Percentiles rank a stretch among this genome's conserved stretches.
These are phyloP conservation scores for Procavia capensis DNA, from an alignment of 2,113 vertebrate species.

Conservation along the genomic window DNA sequence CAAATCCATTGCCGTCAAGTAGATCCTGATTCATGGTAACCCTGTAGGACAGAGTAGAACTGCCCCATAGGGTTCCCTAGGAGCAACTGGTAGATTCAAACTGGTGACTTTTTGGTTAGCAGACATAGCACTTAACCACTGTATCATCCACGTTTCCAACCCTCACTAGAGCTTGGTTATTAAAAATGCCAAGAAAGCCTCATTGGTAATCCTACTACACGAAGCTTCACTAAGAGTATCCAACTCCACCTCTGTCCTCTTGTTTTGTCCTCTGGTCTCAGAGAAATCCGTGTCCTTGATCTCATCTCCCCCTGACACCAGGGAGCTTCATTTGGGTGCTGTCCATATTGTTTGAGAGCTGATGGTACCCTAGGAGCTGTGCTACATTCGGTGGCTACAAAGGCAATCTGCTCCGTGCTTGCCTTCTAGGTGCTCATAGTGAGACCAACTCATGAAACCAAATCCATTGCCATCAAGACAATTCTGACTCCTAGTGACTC, in stretches of 20 bases:
- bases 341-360: constrained; percentile 27
- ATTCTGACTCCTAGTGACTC: no score
- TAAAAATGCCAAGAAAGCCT: constrained; percentile 6
- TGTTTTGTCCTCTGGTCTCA: background rate
- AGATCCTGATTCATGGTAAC: no score
- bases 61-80: no score
- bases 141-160: no score
- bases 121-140: no score
- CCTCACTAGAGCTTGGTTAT: background rate
- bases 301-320: background rate
- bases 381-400: background rate
- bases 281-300: background rate
- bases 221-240: background rate
- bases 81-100: no score
- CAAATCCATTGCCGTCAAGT: no score
- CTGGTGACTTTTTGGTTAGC: no score
- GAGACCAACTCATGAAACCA: background rate
- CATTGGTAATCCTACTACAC: background rate
- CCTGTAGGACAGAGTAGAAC: no score
- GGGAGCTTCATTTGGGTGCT: constrained; percentile 33
- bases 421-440: background rate
- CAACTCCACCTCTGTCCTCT: constrained; percentile 9
- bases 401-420: background rate
- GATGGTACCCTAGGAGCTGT: background rate
- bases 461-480: background rate